Evolutionary conservation across 92 coral and sea anemone genomes (phyloP).

Genomic region (Zoanthus gigantus): DNA sequence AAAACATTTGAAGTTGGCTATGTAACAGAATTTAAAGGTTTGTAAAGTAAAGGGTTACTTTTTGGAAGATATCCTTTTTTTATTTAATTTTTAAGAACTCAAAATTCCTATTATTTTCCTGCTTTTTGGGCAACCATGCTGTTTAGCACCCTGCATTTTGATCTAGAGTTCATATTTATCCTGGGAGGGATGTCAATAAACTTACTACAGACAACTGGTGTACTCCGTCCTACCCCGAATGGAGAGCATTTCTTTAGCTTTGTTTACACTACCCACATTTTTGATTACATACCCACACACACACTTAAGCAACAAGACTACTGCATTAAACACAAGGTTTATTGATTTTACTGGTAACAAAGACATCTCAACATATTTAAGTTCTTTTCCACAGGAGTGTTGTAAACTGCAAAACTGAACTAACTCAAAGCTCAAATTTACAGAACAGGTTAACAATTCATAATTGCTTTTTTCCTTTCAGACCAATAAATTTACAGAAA

Average conservation of each 20-base stretch:
- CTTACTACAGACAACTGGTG: conserved; percentile 24
- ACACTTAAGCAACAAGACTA: conserved; percentile 10
- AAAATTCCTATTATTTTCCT: conserved; percentile 6
- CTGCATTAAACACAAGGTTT: conserved; percentile 12
- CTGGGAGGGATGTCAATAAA: conserved; percentile 11
- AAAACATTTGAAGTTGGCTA: too few species aligned
- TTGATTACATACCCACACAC: conserved; percentile 8
- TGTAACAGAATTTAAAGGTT: too few species aligned
- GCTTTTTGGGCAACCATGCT: background rate
- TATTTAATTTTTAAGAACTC: background rate
- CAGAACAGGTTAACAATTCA: conserved; percentile 18
- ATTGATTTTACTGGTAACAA: conserved; percentile 21
- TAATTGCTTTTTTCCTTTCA: conserved; percentile 4
- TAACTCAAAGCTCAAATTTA: conserved; percentile 2
- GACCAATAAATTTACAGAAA: conserved; percentile 3
- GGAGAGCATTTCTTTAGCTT: conserved; percentile 25
- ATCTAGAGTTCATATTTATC: conserved; percentile 13
- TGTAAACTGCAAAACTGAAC: conserved; percentile 11
- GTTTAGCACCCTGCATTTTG: conserved; percentile 10
- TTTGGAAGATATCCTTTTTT: background rate
- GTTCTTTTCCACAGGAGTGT: background rate
- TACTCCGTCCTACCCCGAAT: conserved; percentile 15
- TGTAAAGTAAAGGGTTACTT: too few species aligned
- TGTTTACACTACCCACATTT: conserved; percentile 22
- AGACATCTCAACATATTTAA: background rate